Percentiles rank a stretch among this genome's conserved stretches.
Conservation (phyloP, 2,888 invertebrate genomes). For the Spatulosminthurus flaviceps region DNA sequence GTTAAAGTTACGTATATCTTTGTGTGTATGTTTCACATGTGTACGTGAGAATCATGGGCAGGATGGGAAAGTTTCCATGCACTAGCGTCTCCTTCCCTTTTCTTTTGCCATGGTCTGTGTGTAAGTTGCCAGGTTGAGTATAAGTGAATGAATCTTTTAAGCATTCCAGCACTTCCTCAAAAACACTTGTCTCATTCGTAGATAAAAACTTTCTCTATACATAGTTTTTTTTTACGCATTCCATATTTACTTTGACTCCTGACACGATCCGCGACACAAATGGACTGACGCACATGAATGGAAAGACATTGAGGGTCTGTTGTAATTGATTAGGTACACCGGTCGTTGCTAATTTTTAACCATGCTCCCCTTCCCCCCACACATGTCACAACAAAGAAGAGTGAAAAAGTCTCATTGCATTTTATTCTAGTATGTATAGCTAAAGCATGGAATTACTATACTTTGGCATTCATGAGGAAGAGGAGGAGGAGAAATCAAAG, state of each 20-base stretch:
- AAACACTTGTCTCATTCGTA: neutral
- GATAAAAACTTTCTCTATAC: neutral
- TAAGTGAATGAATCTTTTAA: conserved; percentile 35
- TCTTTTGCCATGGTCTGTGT: neutral
- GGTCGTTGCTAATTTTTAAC: conserved; percentile 33
- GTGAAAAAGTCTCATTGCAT: conserved; percentile 11
- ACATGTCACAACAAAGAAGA: conserved; percentile 23
- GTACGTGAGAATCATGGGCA: neutral
- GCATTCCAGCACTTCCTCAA: conserved; percentile 1
- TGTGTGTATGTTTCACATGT: neutral
- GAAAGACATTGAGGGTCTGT: neutral
- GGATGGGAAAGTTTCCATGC: neutral
- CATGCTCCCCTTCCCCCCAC: neutral
- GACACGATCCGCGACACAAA: neutral
- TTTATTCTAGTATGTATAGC: conserved; percentile 6
- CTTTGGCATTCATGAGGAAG: neutral
- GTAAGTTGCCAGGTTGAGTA: conserved; percentile 9
- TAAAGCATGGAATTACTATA: neutral
- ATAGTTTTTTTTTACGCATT: neutral
- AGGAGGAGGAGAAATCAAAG: conserved; percentile 4
- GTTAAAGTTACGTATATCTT: no score
- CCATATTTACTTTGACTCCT: neutral
- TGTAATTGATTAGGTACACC: conserved; percentile 29
- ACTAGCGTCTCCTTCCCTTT: neutral
- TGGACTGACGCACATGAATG: neutral